Evolutionary conservation across 2,797 vertebrate species (phyloP).

Genomic region (Morelia viridis): DNA sequence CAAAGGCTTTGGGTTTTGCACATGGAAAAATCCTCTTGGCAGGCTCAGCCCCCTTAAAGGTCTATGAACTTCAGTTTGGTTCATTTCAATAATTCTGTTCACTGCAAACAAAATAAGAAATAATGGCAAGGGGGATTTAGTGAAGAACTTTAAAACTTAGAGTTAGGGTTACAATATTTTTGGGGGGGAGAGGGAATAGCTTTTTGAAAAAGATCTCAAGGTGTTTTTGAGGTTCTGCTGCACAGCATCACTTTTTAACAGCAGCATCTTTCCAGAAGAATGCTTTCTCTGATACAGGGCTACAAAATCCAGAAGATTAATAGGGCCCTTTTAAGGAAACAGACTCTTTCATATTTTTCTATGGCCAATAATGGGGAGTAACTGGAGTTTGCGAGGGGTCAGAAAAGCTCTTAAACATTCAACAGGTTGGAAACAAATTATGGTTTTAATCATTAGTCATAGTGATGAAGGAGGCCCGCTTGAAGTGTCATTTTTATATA

Average conservation of each 20-base stretch:
- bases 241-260: not conserved
- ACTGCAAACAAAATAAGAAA: too few relatives aligned
- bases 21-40: too few relatives aligned
- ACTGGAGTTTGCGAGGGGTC: conserved; percentile 5
- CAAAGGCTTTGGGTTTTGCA: too few relatives aligned
- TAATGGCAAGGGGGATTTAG: too few relatives aligned
- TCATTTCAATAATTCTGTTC: too few relatives aligned
- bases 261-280: not conserved
- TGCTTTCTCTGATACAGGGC: not conserved
- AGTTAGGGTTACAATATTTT: too few relatives aligned
- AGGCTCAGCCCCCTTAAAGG: too few relatives aligned
- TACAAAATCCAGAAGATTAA: not conserved
- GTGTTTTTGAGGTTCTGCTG: not conserved
- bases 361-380: conserved; percentile 35
- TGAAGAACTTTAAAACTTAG: too few relatives aligned
- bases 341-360: conserved; percentile 5
- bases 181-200: not conserved
- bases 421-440: conserved; percentile 16
- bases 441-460: not conserved
- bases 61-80: too few relatives aligned
- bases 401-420: conserved; percentile 52
- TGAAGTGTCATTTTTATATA: not conserved
- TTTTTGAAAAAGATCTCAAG: not conserved
- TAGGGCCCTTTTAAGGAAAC: not conserved
- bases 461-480: not conserved